Evolutionary conservation across 2,888 invertebrate species (phyloP).

Genomic region (Epinotia nisella): DNA sequence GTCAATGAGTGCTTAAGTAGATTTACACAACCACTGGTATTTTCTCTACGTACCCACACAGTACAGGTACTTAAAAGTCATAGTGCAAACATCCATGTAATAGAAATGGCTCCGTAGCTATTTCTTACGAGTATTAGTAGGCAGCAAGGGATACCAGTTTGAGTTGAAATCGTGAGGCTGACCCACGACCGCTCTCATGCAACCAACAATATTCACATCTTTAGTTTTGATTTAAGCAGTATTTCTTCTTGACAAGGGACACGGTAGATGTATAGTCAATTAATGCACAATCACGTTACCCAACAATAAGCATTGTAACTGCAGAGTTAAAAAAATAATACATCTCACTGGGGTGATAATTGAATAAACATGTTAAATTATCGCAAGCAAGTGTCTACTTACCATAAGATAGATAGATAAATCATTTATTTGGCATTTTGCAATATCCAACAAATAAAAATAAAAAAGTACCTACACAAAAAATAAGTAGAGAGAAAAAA

Average conservation of each 20-base stretch:
- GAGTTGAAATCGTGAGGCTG: slow-evolving; percentile 44
- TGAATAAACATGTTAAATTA: too few species aligned
- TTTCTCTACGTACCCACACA: slow-evolving; percentile 27
- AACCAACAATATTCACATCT: slow-evolving; percentile 27
- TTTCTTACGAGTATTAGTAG: slow-evolving; percentile 37
- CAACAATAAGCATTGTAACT: too few species aligned
- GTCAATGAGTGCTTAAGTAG: not conserved
- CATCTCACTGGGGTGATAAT: too few species aligned
- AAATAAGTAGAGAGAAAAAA: too few species aligned
- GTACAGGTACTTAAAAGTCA: slow-evolving; percentile 42
- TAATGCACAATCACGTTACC: not conserved
- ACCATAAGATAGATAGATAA: too few species aligned
- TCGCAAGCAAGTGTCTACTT: too few species aligned
- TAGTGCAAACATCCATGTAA: slow-evolving; percentile 47
- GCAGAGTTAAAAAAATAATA: too few species aligned
- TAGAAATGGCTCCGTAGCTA: slow-evolving; percentile 41
- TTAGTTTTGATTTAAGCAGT: slow-evolving; percentile 30
- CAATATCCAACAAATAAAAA: too few species aligned
- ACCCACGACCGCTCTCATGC: slow-evolving; percentile 43
- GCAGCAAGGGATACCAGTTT: slow-evolving; percentile 43
- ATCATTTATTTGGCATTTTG: too few species aligned
- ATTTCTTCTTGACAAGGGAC: slow-evolving; percentile 15
- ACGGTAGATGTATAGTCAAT: slow-evolving; percentile 2
- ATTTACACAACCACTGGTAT: slow-evolving; percentile 5
- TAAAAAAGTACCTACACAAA: too few species aligned